A percentile compares a stretch with the other conserved stretches of the same genome.
These are phyloP conservation scores for Hirtodrosophila alboralis DNA, from an alignment of 2,888 invertebrate species.

Conservation along the genomic window DNA sequence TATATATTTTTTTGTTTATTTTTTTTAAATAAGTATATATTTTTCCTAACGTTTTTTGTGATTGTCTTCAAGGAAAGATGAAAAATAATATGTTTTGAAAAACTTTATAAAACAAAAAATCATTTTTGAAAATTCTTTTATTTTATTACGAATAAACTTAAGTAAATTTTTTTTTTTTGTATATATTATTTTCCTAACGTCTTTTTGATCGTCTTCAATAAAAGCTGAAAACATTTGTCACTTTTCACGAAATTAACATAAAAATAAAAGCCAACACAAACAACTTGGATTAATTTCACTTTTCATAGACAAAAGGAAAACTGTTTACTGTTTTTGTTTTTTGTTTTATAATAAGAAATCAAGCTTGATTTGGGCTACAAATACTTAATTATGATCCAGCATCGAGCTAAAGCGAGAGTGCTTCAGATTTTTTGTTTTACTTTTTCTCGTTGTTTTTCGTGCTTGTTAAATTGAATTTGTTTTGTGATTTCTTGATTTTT, in stretches of 20 bases:
- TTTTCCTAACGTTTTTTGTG: no score
- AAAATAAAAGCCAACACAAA: slow-evolving; percentile 22
- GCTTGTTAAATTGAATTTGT: slow-evolving; percentile 48
- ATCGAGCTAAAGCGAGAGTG: slow-evolving; percentile 53
- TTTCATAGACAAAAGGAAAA: slow-evolving; percentile 71
- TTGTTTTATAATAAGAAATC: slow-evolving; percentile 25
- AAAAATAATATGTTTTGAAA: no score
- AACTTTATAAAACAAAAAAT: not conserved
- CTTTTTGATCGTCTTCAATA: not conserved
- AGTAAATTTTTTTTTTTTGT: not conserved
- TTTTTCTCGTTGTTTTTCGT: slow-evolving; percentile 19
- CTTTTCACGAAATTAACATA: slow-evolving; percentile 48
- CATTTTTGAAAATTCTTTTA: no score
- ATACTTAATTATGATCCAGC: slow-evolving; percentile 57
- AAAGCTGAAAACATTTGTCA: slow-evolving; percentile 33
- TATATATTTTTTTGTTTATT: no score
- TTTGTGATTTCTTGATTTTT: slow-evolving; percentile 52
- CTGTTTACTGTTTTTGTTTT: slow-evolving; percentile 34
- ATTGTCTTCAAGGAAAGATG: no score
- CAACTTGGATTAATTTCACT: slow-evolving; percentile 61
- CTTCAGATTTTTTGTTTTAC: not conserved
- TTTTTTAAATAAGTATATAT: no score
- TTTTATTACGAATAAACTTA: no score
- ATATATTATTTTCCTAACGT: not conserved
- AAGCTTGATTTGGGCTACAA: slow-evolving; percentile 57